Evolutionary conservation across 2,797 vertebrate genomes (phyloP).

Genomic region (Myotis pilosus): DNA sequence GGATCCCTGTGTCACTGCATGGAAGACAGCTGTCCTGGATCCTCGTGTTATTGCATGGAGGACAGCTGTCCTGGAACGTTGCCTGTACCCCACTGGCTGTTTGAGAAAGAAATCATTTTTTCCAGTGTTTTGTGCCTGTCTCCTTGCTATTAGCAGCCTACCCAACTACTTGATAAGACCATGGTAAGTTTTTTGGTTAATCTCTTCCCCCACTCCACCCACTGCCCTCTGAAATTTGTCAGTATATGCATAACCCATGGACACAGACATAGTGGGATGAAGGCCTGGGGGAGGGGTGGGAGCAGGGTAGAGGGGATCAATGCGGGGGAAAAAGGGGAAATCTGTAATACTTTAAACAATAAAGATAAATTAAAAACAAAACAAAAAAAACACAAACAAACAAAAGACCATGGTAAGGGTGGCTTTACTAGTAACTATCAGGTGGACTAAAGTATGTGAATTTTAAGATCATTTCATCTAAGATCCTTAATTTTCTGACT

Average conservation of each 20-base stretch:
- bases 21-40: background rate
- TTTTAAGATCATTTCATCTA: background rate
- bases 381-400: too few species aligned
- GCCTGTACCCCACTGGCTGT: rapidly evolving
- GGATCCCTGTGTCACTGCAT: background rate
- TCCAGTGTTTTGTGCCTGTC: background rate
- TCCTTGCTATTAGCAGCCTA: background rate
- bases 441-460: background rate
- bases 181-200: too few species aligned
- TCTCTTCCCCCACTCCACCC: too few species aligned
- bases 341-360: too few species aligned
- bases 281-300: too few species aligned
- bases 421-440: background rate
- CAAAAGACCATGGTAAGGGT: background rate
- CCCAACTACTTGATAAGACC: background rate
- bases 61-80: background rate
- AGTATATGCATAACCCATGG: too few species aligned
- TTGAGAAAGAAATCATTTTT: background rate
- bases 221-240: too few species aligned
- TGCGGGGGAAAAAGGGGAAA: too few species aligned
- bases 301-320: too few species aligned
- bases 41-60: background rate
- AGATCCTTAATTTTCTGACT: background rate
- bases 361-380: too few species aligned
- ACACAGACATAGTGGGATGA: too few species aligned